phyloP scores from a whole-genome alignment of 2,797 vertebrate species.

The Sciurus vulgaris region DNA sequence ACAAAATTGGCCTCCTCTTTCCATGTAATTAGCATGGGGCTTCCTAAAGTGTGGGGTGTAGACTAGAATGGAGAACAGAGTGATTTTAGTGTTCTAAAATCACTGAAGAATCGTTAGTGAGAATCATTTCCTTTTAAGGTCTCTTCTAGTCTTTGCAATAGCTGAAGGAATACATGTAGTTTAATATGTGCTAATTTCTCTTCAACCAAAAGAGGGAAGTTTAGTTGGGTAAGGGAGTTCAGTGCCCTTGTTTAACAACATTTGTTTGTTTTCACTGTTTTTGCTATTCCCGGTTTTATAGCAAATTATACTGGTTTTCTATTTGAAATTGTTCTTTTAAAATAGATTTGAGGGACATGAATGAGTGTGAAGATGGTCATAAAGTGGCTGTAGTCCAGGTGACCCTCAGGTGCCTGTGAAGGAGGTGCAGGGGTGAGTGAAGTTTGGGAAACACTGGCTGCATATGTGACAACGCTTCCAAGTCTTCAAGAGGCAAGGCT shows the following conservation, averaged over 20 bases:
- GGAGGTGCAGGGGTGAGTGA: background rate
- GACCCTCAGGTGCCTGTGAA: background rate
- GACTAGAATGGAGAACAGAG: background rate
- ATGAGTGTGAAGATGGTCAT: background rate
- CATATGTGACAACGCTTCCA: background rate
- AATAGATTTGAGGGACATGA: background rate
- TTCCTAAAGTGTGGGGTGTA: background rate
- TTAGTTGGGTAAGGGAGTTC: background rate
- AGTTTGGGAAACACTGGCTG: background rate
- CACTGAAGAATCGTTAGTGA: background rate
- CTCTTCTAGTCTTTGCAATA: conserved; percentile 35
- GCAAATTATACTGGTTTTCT: conserved; percentile 18
- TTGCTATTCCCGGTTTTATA: background rate
- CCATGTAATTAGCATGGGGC: background rate
- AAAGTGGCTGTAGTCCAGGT: background rate
- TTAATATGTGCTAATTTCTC: conserved; percentile 7
- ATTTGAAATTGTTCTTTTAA: conserved; percentile 27
- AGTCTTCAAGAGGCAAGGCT: background rate
- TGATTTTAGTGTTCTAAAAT: background rate
- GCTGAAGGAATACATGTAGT: background rate
- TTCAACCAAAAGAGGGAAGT: background rate
- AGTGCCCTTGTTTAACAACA: background rate
- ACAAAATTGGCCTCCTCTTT: background rate
- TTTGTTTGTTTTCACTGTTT: conserved; percentile 6
- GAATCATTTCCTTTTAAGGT: conserved; percentile 2